These are phyloP conservation scores for Luscinia megarhynchos DNA, from an alignment of 2,797 vertebrate species.

Conservation along the genomic window DNA sequence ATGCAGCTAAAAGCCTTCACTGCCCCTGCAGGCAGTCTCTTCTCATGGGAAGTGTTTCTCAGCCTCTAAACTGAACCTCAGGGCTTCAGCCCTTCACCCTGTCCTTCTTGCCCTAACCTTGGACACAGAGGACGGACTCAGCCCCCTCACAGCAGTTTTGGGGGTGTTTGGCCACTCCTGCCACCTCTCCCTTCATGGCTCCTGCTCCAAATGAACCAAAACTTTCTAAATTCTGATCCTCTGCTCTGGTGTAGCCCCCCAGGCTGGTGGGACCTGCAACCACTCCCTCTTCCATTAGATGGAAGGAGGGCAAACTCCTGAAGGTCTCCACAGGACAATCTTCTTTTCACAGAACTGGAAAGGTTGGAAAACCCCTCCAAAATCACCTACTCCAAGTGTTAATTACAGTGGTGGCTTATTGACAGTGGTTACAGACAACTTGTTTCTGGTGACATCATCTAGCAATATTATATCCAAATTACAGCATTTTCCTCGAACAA, in stretches of 20 bases:
- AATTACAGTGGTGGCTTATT: not conserved
- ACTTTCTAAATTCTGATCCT: not conserved
- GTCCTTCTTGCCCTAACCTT: not conserved
- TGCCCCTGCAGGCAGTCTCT: not conserved
- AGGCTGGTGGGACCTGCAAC: not conserved
- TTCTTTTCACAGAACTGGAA: not conserved
- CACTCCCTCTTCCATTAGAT: not conserved
- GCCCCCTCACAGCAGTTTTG: not conserved
- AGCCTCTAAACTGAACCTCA: not conserved
- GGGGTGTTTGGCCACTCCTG: not conserved
- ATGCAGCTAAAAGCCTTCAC: not conserved
- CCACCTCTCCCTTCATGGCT: not conserved
- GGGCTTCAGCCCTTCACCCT: not conserved
- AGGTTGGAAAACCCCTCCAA: not conserved
- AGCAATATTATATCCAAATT: not conserved
- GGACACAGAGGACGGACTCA: not conserved
- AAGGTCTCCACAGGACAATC: not conserved
- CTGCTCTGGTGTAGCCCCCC: not conserved
- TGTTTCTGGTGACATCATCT: not conserved
- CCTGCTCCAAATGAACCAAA: not conserved
- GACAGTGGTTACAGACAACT: not conserved
- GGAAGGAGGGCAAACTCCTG: not conserved
- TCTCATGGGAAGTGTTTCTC: not conserved
- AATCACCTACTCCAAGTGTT: not conserved
- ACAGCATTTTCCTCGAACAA: not conserved